Base-by-base conservation (phyloP, 2,888 invertebrate genomes). In the Anthophora plumipes region DNA sequence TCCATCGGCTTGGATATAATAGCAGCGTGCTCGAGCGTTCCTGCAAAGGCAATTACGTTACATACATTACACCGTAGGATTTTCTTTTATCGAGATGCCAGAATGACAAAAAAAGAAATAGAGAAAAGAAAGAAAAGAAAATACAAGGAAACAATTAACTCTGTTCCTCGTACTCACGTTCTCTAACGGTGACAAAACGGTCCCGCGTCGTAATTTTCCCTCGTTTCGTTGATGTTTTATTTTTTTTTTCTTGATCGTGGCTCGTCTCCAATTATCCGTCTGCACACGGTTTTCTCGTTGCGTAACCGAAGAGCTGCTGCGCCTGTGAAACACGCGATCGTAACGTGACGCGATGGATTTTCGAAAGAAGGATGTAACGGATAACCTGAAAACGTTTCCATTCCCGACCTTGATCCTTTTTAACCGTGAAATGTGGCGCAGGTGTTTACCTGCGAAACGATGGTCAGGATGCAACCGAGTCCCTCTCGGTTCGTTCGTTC, bases 381-480 rank as follows among this genome's bases (percentile, higher is more conserved):
- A 66, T 52, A 57, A 60, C 52, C 52, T 25, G 54, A 20, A n/a
- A n/a, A 1, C 37, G 20, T 39, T 57, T 37, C 20, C 37, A n/a
- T 66, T 39, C 39, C 20, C 54, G 79, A 67, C 78, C 81, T 79
- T 82, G 80, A 82, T 73, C 61, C 63, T 76, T 77, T n/a, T 85
- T 81, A 71, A 70, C 72, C 60, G 77, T 75, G 60, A 77, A 78
- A 80, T 77, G 72, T 76, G 76, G 80, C 59, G 82, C 86, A 88
- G 84, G 85, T 85, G 85, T 82, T 86, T 83, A 77, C 83, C 75
- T 67, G 84, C 31, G n/a, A n/a, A n/a, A n/a, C n/a, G 78, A 64
- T 75, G 74, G 76, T 70, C 80, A 74, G 85, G 81, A 87, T 79
- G 80, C 87, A 78, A 77, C 80, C 77, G 77, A 76, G 85, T 80